phyloP scores from a whole-genome alignment of 2,797 vertebrate genomes.

The Eupleurogrammus muticus region DNA sequence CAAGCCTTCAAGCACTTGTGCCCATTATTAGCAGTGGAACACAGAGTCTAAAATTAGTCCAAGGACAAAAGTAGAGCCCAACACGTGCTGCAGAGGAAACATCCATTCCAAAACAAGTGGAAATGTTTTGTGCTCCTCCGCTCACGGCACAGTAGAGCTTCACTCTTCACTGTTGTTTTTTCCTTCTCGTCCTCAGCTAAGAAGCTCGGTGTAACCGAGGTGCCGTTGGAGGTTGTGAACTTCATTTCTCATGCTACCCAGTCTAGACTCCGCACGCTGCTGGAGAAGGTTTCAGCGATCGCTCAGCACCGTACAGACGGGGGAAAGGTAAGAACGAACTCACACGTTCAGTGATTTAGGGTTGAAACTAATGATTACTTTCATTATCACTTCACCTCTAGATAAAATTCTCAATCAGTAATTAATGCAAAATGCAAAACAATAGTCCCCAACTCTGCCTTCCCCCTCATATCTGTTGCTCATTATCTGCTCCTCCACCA shows the following conservation, averaged over 20 bases:
- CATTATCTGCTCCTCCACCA: slow-evolving; percentile 40
- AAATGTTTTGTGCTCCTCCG: too few relatives aligned
- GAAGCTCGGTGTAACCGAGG: slow-evolving; percentile 85
- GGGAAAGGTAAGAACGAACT: slow-evolving; percentile 73
- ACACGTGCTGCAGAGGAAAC: neutral
- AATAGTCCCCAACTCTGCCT: too few relatives aligned
- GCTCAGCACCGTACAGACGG: slow-evolving; percentile 86
- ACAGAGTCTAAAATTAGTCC: slow-evolving; percentile 1
- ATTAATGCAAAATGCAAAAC: too few relatives aligned
- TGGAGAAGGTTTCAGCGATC: slow-evolving; percentile 85
- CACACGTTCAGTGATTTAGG: neutral
- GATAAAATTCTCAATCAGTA: too few relatives aligned
- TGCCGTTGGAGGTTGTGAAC: slow-evolving; percentile 85
- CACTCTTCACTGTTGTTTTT: neutral
- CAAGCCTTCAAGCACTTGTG: neutral
- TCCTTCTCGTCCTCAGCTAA: slow-evolving; percentile 68
- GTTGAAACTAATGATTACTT: neutral
- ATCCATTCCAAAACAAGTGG: neutral
- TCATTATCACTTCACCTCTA: too few relatives aligned
- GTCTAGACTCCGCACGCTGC: slow-evolving; percentile 81
- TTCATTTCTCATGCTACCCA: slow-evolving; percentile 87
- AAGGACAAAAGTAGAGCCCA: neutral
- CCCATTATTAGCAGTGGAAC: neutral
- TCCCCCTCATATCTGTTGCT: too few relatives aligned
- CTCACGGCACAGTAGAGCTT: neutral